Conservation (phyloP, 2,797 vertebrate species). For the Anabas testudineus region DNA sequence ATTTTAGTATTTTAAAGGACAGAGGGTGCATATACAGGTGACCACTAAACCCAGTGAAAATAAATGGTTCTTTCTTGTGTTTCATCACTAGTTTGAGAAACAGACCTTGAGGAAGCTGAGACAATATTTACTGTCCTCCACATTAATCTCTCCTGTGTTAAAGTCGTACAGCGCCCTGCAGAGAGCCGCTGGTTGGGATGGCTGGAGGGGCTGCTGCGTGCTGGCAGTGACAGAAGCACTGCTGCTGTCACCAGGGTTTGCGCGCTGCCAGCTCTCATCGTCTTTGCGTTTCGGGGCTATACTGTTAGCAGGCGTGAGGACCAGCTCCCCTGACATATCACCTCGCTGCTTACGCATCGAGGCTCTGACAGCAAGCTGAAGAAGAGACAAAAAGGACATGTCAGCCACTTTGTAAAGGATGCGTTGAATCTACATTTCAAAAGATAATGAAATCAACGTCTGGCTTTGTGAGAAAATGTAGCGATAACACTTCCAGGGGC, state of each 20-base stretch:
- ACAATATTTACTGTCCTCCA: conserved; percentile 84
- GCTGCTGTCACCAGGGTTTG: conserved; percentile 78
- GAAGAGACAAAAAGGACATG: conserved; percentile 11
- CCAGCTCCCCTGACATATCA: conserved; percentile 83
- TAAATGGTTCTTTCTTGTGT: conserved; percentile 24
- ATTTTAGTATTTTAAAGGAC: conserved; percentile 16
- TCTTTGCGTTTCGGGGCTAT: conserved; percentile 83
- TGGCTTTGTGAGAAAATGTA: too few relatives aligned
- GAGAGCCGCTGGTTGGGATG: conserved; percentile 81
- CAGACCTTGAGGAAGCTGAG: conserved; percentile 89
- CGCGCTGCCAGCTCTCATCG: conserved; percentile 88
- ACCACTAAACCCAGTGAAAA: not conserved
- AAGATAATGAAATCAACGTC: not conserved
- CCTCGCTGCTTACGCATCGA: conserved; percentile 80
- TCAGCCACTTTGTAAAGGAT: conserved; percentile 1
- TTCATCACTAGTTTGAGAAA: conserved; percentile 30
- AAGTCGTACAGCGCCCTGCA: conserved; percentile 90
- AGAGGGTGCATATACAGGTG: not conserved
- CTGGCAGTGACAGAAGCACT: conserved; percentile 80
- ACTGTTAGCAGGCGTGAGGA: conserved; percentile 85
- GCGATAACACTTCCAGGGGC: conserved; percentile 4
- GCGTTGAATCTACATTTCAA: not conserved
- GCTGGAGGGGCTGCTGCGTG: conserved; percentile 71
- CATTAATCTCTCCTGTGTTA: conserved; percentile 83
- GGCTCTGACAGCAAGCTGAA: conserved; percentile 86